These are phyloP conservation scores for Mesocricetus auratus DNA, from an alignment of 2,113 vertebrate species.

Conservation along the genomic window DNA sequence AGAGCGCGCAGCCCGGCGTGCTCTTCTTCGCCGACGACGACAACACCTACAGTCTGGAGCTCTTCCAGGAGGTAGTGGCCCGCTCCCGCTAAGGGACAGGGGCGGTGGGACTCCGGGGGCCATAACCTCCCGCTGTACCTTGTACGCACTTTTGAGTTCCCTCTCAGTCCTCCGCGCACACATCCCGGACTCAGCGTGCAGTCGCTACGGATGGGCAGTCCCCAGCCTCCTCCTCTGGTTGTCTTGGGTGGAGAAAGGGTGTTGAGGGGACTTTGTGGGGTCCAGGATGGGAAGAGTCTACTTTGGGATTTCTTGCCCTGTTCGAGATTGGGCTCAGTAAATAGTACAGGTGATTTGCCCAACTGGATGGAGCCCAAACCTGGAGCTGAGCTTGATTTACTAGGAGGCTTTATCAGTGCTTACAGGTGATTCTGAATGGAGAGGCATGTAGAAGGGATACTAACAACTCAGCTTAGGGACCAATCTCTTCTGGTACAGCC, in stretches of 20 bases:
- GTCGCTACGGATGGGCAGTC: neutral
- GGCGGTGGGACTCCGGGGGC: neutral
- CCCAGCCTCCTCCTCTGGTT: neutral
- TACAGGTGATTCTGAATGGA: neutral
- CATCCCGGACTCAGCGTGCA: neutral
- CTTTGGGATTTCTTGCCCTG: neutral
- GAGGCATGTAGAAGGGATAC: fast-evolving
- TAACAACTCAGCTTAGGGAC: neutral
- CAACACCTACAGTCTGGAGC: conserved; percentile 99
- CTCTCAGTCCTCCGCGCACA: neutral
- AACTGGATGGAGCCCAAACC: neutral
- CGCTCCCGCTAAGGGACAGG: neutral
- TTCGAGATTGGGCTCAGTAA: neutral
- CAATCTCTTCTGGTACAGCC: neutral
- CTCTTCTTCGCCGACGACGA: conserved; percentile 99
- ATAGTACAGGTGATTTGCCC: neutral
- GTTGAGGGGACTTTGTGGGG: neutral
- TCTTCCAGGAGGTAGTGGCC: conserved; percentile 95
- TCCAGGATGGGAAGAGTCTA: neutral
- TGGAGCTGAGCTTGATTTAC: neutral
- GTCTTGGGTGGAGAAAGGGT: neutral
- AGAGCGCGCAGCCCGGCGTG: conserved; percentile 89
- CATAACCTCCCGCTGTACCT: too few species aligned
- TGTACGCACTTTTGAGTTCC: neutral
- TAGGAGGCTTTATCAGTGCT: neutral